Evolutionary conservation across 2,888 invertebrate genomes (phyloP), one percentile per base, ranked within the genome.

Genomic region (Cheilosia vernalis): DNA sequence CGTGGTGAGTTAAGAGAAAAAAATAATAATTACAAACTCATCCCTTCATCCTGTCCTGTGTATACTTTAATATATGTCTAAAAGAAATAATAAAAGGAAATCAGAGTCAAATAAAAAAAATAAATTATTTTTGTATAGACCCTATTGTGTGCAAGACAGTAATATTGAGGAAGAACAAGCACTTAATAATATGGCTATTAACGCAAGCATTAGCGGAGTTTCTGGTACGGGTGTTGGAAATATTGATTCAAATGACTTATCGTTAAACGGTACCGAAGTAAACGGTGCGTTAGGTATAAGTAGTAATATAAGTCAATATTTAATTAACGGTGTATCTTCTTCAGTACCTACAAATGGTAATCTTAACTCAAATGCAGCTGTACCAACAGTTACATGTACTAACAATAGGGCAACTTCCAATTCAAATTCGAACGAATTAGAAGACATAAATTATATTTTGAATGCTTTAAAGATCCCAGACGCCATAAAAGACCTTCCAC

Each of bases 401-500:
- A 47, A 47, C 3, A 19, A n/a, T 15, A 19, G 7, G 2, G 3
- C 27, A 6, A 6, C 27, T 27, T 27, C 27, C 27, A 6, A 27
- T 27, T 27, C 7, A 0, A 47, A 19, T 9, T 17, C 17, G 47
- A 19, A 47, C 9, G 17, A 19, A 47, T 9, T 47, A 10, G 17
- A n/a, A 19, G 17, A n/a, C 19, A 47, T 19, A 3, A 64, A 64
- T 51, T 21, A 19, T 6, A 51, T 49, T 21, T 19, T 66, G 2
- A 66, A 53, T n/a, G 13, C 66, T 4, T 19, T 66, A 7, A 66
- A 53, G 49, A 66, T 66, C 17, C 53, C 40, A 13, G 53, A 66
- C 13, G 66, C 15, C 1, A 30, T 53, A 21, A 53, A 66, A 40
- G 37, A 66, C n/a, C n/a, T 51, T 24, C 40, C 66, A 13, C 37